Evolutionary conservation across 2,888 invertebrate species (phyloP).

Genomic region (Eilema griseolum): DNA sequence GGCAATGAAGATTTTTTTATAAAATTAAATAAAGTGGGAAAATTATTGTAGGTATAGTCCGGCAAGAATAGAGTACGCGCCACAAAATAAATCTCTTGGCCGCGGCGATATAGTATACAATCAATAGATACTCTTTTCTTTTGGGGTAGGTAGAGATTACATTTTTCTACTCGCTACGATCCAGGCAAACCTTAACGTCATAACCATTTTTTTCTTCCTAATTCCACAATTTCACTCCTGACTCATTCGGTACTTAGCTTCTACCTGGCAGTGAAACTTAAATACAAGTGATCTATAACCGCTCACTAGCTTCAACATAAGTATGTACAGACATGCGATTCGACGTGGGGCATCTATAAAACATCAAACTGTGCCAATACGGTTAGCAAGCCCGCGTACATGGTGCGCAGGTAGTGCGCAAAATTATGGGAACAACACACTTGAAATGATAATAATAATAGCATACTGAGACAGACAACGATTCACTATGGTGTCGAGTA

Average conservation of each 20-base stretch:
- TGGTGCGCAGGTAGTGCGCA: slow-evolving; percentile 25
- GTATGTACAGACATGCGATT: slow-evolving; percentile 15
- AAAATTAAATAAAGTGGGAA: no score
- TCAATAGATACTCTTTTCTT: not conserved
- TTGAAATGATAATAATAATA: slow-evolving; percentile 21
- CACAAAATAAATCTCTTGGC: no score
- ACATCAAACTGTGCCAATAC: slow-evolving; percentile 30
- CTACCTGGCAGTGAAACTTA: slow-evolving; percentile 17
- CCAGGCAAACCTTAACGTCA: no score
- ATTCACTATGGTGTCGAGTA: slow-evolving; percentile 37
- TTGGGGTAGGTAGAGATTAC: not conserved
- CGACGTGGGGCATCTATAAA: slow-evolving; percentile 13
- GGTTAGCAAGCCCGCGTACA: not conserved
- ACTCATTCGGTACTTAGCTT: not conserved
- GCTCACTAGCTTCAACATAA: slow-evolving; percentile 10
- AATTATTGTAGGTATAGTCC: no score
- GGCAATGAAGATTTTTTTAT: no score
- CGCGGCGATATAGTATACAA: not conserved
- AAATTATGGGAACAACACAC: slow-evolving; percentile 51
- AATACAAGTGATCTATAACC: not conserved
- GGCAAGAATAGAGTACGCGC: no score
- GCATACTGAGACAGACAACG: slow-evolving; percentile 47
- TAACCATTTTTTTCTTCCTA: no score
- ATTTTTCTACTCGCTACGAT: not conserved
- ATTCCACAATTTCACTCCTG: no score